These are phyloP conservation scores for Acanthosoma haemorrhoidale DNA, from an alignment of 2,888 invertebrate species.

Conservation along the genomic window DNA sequence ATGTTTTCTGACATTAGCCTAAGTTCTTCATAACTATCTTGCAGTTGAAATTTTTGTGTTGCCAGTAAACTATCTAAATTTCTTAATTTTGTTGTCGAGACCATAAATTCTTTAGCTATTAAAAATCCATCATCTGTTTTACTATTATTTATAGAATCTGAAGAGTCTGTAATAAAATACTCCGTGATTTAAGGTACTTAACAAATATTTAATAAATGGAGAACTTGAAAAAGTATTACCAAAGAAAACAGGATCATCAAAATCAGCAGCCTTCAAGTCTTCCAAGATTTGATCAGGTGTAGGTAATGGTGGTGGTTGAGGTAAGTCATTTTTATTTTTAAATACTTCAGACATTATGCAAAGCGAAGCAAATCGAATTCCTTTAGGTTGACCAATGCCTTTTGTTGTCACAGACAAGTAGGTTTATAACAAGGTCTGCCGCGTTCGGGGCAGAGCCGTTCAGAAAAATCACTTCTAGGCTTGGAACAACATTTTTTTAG, in stretches of 20 bases:
- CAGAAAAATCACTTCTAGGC: no score
- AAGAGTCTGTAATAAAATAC: constrained; percentile 16
- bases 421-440: no score
- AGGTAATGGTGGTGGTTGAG: constrained; percentile 37
- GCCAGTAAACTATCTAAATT: constrained; percentile 43
- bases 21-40: constrained; percentile 44
- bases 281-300: constrained; percentile 37
- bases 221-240: constrained; percentile 31
- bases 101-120: constrained; percentile 41
- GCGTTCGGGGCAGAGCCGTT: no score
- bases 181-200: not conserved
- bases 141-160: not conserved
- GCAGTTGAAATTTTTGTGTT: constrained; percentile 44
- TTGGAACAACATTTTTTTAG: no score
- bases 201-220: not conserved
- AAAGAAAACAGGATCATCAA: constrained; percentile 39
- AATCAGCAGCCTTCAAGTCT: constrained; percentile 37
- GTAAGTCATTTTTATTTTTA: constrained; percentile 39
- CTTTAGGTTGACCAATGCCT: no score
- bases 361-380: no score
- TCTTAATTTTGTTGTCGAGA: constrained; percentile 45
- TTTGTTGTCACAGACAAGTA: no score
- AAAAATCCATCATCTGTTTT: constrained; percentile 26
- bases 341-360: constrained; percentile 32
- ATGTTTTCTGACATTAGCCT: constrained; percentile 46